Base-by-base conservation (phyloP, 2,113 vertebrate species). In the Leucosticte australis region DNA sequence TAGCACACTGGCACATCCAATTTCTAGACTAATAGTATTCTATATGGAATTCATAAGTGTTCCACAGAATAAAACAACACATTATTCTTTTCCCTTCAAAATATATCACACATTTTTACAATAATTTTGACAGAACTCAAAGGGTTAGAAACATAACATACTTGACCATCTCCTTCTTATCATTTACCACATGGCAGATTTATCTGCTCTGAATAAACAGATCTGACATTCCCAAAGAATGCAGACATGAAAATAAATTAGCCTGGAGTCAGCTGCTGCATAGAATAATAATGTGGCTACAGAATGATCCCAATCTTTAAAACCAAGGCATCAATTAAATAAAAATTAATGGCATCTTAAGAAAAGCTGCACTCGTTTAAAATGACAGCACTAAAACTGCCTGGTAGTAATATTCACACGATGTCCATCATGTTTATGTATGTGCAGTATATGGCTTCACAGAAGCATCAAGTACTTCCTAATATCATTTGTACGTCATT, bases 141-240 rank as follows among this genome's bases (percentile, higher is more conserved):
- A 83, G 86, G 44, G 49, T 92, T 94, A 96, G 88, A 97, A 95
- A 93, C 18, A 71, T 52, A 83, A 81, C 67, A 60, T n/a, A 79
- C 82, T 80, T 69, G 70, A 92, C 92, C 80, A 69, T 94, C 65
- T 82, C 44, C 9, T 37, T 67, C 91, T 84, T 78, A 83, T 94
- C 73, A 88, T 81, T 59, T 88, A 82, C 75, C 87, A 67, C 76
- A 92, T 44, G 49, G 33, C 89, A 94, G 94, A 89, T 84, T 91
- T 89, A 97, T 93, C 86, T 94, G 50, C 68, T 92, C 91, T 81
- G 64, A 52, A 62, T 68, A 94, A 97, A 94, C 89, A 97, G 94
- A 95, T 85, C 37, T 94, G 92, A 91, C 15, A 0, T 85, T 91
- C 26, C 31, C 73, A 75, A 87, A 46, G 44, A 67, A 49, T 26